phyloP scores from a whole-genome alignment of 2,113 vertebrate species.

The Sander vitreus region DNA sequence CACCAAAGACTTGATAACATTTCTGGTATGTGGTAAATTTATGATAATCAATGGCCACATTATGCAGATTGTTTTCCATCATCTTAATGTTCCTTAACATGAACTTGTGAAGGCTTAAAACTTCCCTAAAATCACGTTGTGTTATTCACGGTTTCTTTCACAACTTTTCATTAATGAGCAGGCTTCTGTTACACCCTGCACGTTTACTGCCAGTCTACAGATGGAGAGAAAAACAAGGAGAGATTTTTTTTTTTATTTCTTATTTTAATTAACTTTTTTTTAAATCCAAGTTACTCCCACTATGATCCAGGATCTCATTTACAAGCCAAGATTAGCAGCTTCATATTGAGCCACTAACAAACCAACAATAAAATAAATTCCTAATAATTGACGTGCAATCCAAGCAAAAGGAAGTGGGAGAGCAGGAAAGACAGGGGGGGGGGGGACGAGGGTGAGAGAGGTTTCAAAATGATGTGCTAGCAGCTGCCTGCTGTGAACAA shows the following conservation, averaged over 20 bases:
- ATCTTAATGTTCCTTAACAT: conserved; percentile 32
- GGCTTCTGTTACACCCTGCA: conserved; percentile 25
- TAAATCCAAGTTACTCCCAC: conserved; percentile 41
- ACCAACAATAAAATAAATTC: conserved; percentile 45
- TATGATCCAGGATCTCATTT: conserved; percentile 41
- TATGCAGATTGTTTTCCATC: conserved; percentile 33
- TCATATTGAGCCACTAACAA: conserved; percentile 30
- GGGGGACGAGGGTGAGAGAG: conserved; percentile 36
- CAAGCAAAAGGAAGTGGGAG: conserved; percentile 54
- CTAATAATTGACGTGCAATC: conserved; percentile 55
- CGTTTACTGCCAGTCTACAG: conserved; percentile 37
- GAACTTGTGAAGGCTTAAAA: conserved; percentile 25
- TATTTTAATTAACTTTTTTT: conserved; percentile 53
- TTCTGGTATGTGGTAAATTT: neutral
- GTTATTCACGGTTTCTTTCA: conserved; percentile 34
- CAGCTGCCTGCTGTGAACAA: conserved; percentile 79
- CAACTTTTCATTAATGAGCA: conserved; percentile 54
- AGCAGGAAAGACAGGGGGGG: conserved; percentile 40
- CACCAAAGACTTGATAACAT: conserved; percentile 16
- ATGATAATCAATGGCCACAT: neutral
- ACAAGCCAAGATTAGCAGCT: conserved; percentile 41
- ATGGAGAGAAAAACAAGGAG: conserved; percentile 28
- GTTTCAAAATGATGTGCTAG: conserved; percentile 65
- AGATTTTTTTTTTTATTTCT: conserved; percentile 23
- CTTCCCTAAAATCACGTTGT: conserved; percentile 26